These are phyloP conservation scores for Nannospalax galili DNA, from an alignment of 2,113 vertebrate species.

Conservation along the genomic window DNA sequence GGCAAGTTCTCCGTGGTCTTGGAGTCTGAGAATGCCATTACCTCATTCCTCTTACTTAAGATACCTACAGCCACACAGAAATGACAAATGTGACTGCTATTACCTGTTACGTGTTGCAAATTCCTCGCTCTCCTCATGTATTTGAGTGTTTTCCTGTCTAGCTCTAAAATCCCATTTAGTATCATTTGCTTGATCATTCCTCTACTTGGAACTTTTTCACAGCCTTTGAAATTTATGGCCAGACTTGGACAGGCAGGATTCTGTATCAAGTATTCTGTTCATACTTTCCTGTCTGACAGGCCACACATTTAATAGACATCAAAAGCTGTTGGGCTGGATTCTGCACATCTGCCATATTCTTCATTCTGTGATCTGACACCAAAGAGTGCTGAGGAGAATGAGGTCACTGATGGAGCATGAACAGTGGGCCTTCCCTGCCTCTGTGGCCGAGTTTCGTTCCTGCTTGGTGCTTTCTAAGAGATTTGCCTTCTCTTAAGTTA, in stretches of 20 bases:
- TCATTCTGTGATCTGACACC: neutral
- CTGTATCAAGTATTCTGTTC: neutral
- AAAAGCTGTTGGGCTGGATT: neutral
- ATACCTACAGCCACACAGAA: neutral
- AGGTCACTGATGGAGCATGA: neutral
- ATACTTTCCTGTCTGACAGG: conserved; percentile 10
- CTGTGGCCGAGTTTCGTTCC: neutral
- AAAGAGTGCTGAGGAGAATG: neutral
- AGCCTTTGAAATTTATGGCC: neutral
- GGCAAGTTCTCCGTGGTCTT: neutral
- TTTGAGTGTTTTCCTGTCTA: neutral
- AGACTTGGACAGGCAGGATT: neutral
- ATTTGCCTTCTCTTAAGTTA: neutral
- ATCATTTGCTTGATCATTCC: neutral
- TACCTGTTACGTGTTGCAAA: neutral
- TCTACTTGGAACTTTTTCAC: neutral
- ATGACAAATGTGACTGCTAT: neutral
- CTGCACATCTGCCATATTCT: neutral
- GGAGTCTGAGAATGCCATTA: neutral
- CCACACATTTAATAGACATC: neutral
- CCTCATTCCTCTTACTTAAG: neutral
- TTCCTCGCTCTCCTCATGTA: neutral
- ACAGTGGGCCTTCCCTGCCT: neutral
- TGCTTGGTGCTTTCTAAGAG: neutral
- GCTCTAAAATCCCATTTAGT: conserved; percentile 22